phyloP scores from a whole-genome alignment of 2,888 invertebrate species.

The Danaus chrysippus region DNA sequence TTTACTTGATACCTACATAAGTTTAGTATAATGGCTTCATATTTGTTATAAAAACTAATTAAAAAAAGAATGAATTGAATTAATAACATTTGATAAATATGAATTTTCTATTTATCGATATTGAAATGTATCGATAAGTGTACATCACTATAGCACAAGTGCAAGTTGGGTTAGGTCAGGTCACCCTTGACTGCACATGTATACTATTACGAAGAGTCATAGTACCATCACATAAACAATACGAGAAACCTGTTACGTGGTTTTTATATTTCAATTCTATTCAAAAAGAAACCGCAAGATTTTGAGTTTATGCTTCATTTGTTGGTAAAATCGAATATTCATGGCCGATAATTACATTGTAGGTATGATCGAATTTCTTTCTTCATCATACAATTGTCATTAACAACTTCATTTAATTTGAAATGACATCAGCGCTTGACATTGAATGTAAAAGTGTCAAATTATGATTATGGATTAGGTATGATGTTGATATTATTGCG shows the following conservation, averaged over 20 bases:
- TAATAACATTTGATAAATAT: neutral
- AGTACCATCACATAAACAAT: constrained; percentile 21
- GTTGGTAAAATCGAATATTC: no score
- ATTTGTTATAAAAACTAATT: neutral
- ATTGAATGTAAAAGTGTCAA: no score
- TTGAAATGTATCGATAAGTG: constrained; percentile 37
- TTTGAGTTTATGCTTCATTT: no score
- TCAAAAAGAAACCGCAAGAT: no score
- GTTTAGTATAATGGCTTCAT: neutral
- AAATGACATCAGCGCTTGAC: no score
- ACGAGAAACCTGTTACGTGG: constrained; percentile 11
- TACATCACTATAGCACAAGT: constrained; percentile 63
- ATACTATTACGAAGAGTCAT: constrained; percentile 33
- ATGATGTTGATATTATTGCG: no score
- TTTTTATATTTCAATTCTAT: no score
- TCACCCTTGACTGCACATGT: constrained; percentile 60
- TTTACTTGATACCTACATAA: neutral
- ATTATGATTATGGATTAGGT: no score
- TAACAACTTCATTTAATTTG: no score
- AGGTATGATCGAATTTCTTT: no score
- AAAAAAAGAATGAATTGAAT: neutral
- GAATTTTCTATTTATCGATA: constrained; percentile 18
- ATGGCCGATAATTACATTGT: no score
- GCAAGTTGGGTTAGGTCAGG: constrained; percentile 76
- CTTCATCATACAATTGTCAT: no score